These are phyloP conservation scores for Pteropus rufus DNA, from an alignment of 2,797 vertebrate genomes.

Conservation along the genomic window DNA sequence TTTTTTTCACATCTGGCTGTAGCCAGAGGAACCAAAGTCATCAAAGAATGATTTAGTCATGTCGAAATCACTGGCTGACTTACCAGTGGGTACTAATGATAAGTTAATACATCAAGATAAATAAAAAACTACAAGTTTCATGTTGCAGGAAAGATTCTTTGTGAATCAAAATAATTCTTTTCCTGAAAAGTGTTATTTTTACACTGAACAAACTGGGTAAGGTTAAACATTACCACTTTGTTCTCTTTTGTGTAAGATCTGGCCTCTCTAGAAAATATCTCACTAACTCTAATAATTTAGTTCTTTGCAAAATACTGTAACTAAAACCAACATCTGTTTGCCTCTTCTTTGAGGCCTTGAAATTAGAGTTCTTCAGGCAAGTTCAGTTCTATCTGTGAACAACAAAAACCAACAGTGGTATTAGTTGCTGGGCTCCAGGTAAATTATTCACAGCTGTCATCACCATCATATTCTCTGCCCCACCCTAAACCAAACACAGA, in stretches of 20 bases:
- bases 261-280: not conserved
- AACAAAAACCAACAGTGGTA: rapidly evolving
- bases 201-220: not conserved
- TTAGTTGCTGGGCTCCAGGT: not conserved
- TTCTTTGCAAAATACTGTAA: not conserved
- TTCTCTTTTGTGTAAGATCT: not conserved
- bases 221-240: not conserved
- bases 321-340: not conserved
- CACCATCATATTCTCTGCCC: rapidly evolving
- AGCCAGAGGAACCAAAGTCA: not conserved
- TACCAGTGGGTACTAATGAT: not conserved
- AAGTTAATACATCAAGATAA: not conserved
- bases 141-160: not conserved
- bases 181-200: not conserved
- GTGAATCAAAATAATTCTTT: slow-evolving; percentile 24
- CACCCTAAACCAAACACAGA: not conserved
- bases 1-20: slow-evolving; percentile 38
- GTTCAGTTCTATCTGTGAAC: not conserved
- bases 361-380: not conserved
- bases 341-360: not conserved
- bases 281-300: not conserved
- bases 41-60: slow-evolving; percentile 34
- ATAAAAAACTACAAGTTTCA: not conserved
- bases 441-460: not conserved
- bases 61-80: not conserved